phyloP scores from a whole-genome alignment of 2,113 vertebrate genomes.

The Podarcis muralis region DNA sequence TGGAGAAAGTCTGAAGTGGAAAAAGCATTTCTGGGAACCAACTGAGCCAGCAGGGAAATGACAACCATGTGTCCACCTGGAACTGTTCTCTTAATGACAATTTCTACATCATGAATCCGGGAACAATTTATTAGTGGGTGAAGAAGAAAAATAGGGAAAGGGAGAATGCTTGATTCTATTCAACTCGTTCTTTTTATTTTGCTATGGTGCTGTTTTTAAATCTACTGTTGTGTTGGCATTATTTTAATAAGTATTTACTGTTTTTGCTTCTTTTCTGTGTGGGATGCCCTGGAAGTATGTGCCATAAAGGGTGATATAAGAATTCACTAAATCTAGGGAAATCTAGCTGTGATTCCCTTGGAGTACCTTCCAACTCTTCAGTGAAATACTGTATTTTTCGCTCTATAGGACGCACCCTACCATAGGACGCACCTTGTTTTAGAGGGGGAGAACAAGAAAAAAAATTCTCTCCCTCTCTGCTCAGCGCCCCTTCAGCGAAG shows the following conservation, averaged over 20 bases:
- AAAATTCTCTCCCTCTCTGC: too few species aligned
- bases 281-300: too few species aligned
- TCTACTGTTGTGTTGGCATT: neutral
- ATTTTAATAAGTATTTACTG: neutral
- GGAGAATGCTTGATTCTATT: constrained; percentile 58
- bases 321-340: constrained; percentile 27
- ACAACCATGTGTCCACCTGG: constrained; percentile 36
- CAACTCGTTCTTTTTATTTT: neutral
- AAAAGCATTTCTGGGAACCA: constrained; percentile 8
- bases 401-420: too few species aligned
- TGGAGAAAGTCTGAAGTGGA: neutral
- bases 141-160: neutral
- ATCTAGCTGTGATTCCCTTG: constrained; percentile 22
- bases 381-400: too few species aligned
- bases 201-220: neutral
- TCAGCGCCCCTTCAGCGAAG: too few species aligned
- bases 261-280: too few species aligned
- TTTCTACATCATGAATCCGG: constrained; percentile 28
- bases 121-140: constrained; percentile 46
- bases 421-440: too few species aligned
- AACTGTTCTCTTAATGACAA: constrained; percentile 38
- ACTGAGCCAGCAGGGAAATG: constrained; percentile 27
- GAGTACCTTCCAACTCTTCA: too few species aligned
- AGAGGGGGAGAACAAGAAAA: too few species aligned
- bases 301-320: neutral